These are phyloP conservation scores for Leucania comma DNA, from an alignment of 2,888 invertebrate species.

Conservation along the genomic window DNA sequence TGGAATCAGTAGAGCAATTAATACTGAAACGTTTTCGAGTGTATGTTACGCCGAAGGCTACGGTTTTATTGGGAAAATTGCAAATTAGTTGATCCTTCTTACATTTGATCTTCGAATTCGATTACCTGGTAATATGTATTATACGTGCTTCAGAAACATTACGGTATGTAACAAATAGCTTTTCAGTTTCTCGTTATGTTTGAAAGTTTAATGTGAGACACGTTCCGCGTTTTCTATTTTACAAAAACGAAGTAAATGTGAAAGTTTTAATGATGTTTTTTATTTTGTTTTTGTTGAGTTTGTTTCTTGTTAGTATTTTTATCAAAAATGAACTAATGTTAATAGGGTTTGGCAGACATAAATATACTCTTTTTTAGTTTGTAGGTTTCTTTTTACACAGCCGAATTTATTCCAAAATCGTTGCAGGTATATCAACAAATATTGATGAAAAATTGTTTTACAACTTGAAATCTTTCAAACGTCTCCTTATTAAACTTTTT, in stretches of 20 bases:
- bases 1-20: slow-evolving; percentile 84
- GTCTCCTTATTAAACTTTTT: background rate
- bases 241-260: slow-evolving; percentile 67
- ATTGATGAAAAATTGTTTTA: background rate
- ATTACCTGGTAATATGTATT: slow-evolving; percentile 80
- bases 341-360: slow-evolving; percentile 3
- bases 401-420: background rate
- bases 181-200: slow-evolving; percentile 73
- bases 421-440: slow-evolving; percentile 24
- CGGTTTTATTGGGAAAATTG: slow-evolving; percentile 85
- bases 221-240: slow-evolving; percentile 73
- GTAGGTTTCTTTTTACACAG: background rate
- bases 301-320: slow-evolving; percentile 46
- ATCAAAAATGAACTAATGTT: slow-evolving; percentile 29
- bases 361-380: background rate
- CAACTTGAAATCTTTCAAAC: background rate
- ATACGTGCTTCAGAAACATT: slow-evolving; percentile 76
- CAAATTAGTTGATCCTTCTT: slow-evolving; percentile 81
- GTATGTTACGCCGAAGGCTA: slow-evolving; percentile 79
- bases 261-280: slow-evolving; percentile 77
- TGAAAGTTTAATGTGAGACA: slow-evolving; percentile 74
- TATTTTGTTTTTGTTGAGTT: slow-evolving; percentile 48
- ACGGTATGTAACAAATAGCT: slow-evolving; percentile 73
- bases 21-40: slow-evolving; percentile 72
- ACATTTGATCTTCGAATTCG: slow-evolving; percentile 75